Evolutionary conservation across 1,140 invertebrate species (phyloP), one percentile per base, ranked within the genome.

Genomic region (Drosophila biarmipes): DNA sequence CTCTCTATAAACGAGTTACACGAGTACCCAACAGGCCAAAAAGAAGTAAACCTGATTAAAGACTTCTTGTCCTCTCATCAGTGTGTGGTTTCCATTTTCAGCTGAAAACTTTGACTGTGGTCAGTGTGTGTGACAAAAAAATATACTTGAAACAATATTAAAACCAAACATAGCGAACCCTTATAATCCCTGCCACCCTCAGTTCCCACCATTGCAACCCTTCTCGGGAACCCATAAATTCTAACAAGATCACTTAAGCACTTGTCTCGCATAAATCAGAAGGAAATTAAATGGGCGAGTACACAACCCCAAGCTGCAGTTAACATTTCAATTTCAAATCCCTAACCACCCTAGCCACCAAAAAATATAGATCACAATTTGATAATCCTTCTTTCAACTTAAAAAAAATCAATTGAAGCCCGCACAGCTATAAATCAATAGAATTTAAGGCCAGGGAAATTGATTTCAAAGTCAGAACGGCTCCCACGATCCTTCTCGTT

Each of bases 261-360:
- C 82, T 86, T 86, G 82, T 87, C 75, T 37, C 48, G 51, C 54
- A 72, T 87, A 87, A 87, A 89, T 87, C 75, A 87, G 62, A 76
- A 51, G 17, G 55, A 64, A 64, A 87, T 76, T 86, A 46, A 81
- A 78, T 74, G 48, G 42, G 24, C 34, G 15, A 53, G 52, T 45
- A 57, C 42, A 46, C 52, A 24, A 40, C 45, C 59, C 58, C 19
- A 34, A 35, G 43, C 52, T 49, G 11, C 19, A 43, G 31, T 55
- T 43, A 77, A 81, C 67, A 76, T 51, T 75, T 80, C 52, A 80
- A 84, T 81, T 80, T 84, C 75, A 78, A 78, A 29, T 46, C 58
- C 40, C 37, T 56, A 53, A 49, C 37, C 29, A 58, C 45, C 64
- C 43, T 54, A 55, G 61, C 58, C 63, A 42, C 59, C 42, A 49